These are phyloP conservation scores for Syngnathus acus DNA, from an alignment of 2,797 vertebrate species.

Conservation along the genomic window DNA sequence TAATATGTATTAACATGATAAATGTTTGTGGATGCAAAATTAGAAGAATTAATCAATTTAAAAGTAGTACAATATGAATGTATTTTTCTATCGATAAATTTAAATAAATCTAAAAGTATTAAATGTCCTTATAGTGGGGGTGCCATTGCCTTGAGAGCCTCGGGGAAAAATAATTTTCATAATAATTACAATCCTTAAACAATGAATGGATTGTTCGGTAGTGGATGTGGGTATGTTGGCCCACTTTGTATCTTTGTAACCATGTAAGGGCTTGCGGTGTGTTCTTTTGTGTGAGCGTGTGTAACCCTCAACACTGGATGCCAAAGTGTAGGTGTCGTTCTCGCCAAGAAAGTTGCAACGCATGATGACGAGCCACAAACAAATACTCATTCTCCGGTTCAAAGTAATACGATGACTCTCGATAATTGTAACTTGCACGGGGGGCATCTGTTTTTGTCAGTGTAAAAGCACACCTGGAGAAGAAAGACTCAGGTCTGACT, in stretches of 20 bases:
- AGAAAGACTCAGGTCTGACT: conserved; percentile 23
- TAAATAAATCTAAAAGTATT: not conserved
- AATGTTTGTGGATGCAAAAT: not conserved
- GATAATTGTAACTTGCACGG: conserved; percentile 24
- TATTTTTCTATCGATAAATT: not conserved
- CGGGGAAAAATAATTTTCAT: too few species aligned
- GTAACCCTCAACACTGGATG: conserved; percentile 6
- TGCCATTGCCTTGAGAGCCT: not conserved
- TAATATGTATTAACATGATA: not conserved
- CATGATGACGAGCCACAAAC: conserved; percentile 42
- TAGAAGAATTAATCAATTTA: not conserved
- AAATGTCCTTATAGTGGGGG: not conserved
- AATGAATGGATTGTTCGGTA: not conserved
- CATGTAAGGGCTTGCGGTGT: not conserved
- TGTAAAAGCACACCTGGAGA: conserved; percentile 44
- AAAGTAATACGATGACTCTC: conserved; percentile 25
- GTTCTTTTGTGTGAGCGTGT: not conserved
- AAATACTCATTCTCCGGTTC: conserved; percentile 41
- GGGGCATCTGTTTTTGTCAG: conserved; percentile 35
- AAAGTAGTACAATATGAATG: not conserved
- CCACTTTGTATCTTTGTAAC: not conserved
- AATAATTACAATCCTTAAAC: not conserved
- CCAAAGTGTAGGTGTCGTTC: conserved; percentile 24
- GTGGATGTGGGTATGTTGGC: not conserved
- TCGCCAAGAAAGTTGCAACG: conserved; percentile 26